These are phyloP conservation scores for Trichonephila clavipes DNA, from an alignment of 1,140 invertebrate genomes.

Conservation along the genomic window DNA sequence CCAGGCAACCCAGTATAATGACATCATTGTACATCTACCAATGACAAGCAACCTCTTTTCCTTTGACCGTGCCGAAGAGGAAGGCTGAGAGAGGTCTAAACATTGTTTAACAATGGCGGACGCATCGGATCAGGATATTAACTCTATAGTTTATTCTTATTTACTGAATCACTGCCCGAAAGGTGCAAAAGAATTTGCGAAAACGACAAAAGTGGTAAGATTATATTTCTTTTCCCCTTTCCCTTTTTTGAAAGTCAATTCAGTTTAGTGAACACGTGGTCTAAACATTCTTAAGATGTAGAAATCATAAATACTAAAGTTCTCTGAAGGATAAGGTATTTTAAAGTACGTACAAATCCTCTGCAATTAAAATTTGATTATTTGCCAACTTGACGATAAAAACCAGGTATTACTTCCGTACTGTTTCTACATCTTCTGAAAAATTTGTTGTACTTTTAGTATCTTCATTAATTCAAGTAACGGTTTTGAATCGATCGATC, in stretches of 20 bases:
- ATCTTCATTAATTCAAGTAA: no score
- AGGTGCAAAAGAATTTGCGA: slow-evolving; percentile 47
- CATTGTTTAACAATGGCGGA: not conserved
- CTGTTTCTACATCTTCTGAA: no score
- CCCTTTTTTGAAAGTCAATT: not conserved
- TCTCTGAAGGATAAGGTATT: not conserved
- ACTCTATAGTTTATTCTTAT: slow-evolving; percentile 47
- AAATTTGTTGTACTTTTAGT: no score
- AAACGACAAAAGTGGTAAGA: slow-evolving; percentile 30
- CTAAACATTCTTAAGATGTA: not conserved
- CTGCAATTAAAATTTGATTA: no score
- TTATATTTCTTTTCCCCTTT: not conserved
- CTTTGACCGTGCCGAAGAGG: no score
- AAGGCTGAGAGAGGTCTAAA: not conserved
- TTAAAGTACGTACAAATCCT: not conserved
- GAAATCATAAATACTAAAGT: no score
- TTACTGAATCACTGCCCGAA: slow-evolving; percentile 25
- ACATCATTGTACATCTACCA: no score
- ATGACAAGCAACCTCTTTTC: no score
- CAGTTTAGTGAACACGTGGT: slow-evolving; percentile 21
- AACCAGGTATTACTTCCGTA: no score
- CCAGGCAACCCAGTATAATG: no score
- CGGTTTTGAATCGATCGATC: no score
- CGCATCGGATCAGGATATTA: not conserved
- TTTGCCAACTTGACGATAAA: no score